Evolutionary conservation across 2,888 invertebrate genomes (phyloP).

Genomic region (Papilio demoleus): DNA sequence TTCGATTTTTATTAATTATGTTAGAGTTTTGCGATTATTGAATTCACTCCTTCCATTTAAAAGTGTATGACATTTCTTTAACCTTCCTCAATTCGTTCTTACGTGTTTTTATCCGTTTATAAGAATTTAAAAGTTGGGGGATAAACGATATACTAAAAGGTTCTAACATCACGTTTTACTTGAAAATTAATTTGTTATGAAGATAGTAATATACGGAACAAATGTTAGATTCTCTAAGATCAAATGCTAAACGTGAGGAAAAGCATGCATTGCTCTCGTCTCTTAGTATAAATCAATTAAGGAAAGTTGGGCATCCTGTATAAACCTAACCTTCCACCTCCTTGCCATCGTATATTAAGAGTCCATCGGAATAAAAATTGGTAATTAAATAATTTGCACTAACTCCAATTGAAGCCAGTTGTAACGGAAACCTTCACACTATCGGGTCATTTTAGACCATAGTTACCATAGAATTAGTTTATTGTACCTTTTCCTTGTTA

Average conservation of each 20-base stretch:
- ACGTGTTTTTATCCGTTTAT: too few relatives aligned
- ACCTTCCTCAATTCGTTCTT: too few relatives aligned
- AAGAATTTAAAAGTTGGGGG: too few relatives aligned
- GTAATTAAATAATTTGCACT: slow-evolving; percentile 57
- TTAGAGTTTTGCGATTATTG: neutral
- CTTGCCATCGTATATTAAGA: slow-evolving; percentile 59
- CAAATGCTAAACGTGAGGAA: too few relatives aligned
- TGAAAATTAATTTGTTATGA: too few relatives aligned
- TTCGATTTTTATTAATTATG: neutral
- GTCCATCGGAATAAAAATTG: slow-evolving; percentile 63
- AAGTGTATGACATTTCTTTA: too few relatives aligned
- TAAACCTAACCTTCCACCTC: slow-evolving; percentile 50
- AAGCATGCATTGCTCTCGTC: neutral
- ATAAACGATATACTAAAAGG: too few relatives aligned
- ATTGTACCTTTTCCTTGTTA: slow-evolving; percentile 30
- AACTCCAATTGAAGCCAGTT: slow-evolving; percentile 45
- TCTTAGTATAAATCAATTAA: neutral
- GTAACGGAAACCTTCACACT: slow-evolving; percentile 45
- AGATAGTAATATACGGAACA: too few relatives aligned
- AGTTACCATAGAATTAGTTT: slow-evolving; percentile 23
- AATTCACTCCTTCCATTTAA: too few relatives aligned
- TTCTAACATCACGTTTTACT: too few relatives aligned
- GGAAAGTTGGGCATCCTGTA: slow-evolving; percentile 48
- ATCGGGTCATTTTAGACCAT: neutral
- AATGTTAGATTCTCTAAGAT: too few relatives aligned